These are phyloP conservation scores for Archips crataeganus DNA, from an alignment of 2,888 invertebrate genomes.

Conservation along the genomic window DNA sequence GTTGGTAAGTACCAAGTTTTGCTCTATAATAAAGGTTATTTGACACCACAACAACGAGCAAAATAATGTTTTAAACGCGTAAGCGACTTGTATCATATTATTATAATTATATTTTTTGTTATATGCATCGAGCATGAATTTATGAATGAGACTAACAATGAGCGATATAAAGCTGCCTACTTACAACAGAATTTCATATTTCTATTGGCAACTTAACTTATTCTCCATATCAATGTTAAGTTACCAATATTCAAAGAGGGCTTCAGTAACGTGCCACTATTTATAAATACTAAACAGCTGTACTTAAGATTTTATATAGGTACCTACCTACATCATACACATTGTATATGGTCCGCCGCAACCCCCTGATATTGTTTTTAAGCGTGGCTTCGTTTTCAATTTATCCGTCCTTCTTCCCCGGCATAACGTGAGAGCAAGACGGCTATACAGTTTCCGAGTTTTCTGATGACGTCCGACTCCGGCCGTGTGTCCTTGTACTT, in stretches of 20 bases:
- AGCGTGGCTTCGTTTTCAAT: slow-evolving; percentile 10
- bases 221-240: not conserved
- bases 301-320: not conserved
- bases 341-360: slow-evolving; percentile 18
- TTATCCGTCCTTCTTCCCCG: slow-evolving; percentile 10
- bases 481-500: slow-evolving; percentile 73
- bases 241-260: not conserved
- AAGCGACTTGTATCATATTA: not conserved
- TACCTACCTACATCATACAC: slow-evolving; percentile 12
- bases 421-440: slow-evolving; percentile 12
- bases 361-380: slow-evolving; percentile 21
- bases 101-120: not conserved
- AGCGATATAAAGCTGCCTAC: not conserved
- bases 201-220: not conserved
- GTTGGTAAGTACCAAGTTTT: slow-evolving; percentile 17
- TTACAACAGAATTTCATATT: no score
- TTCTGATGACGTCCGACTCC: slow-evolving; percentile 46
- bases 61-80: no score
- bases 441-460: slow-evolving; percentile 28
- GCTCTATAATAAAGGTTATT: slow-evolving; percentile 23
- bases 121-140: no score
- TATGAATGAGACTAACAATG: no score
- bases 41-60: not conserved
- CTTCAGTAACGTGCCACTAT: not conserved
- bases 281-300: slow-evolving; percentile 19